Evolutionary conservation across 2,888 invertebrate genomes (phyloP), one percentile per base, ranked within the genome.

Genomic region (Brenthis daphne): DNA sequence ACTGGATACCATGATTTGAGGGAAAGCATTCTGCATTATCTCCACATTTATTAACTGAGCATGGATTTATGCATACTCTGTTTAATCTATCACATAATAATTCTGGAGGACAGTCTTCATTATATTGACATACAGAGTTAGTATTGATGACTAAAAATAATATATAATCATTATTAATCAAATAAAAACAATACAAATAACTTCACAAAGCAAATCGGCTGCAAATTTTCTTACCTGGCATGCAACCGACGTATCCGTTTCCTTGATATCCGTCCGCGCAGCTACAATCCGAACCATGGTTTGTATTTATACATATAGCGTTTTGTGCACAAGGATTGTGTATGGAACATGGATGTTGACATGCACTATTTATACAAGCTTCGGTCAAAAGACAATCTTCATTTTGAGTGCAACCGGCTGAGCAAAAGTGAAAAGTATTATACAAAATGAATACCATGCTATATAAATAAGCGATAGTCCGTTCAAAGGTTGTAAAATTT

Each of bases 31-130:
- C 95, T 2, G 97, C 97, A 83, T 97, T 96, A 69, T 96, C 95
- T 51, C 97, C 97, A 80, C 97, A 97, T 57, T 96, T 95, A 82
- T 96, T 95, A 76, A 95, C 95, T 76, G 94, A 93, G 82, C 97
- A 97, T 2, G 97, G 97, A 85, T 95, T 97, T 75, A 97, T 96
- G 83, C 98, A 98, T 61, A 96, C 94, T 82, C 97, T 94, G 81
- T 97, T 97, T 63, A 97, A 89, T 76, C 97, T 94, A 86, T 98
- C 97, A 84, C 98, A 98, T 29, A 97, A 91, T 79, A 96, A 95
- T 79, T 96, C 95, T n/a, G 96, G 96, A 66, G 97, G 97, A 83
- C 98, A 98, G 81, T 98, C 97, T 92, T 97, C 97, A 81, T 98
- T 97, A 86, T 97, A 97, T 84, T 97, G 97, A 83, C 98, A 98